These are phyloP conservation scores for Talpa occidentalis DNA, from an alignment of 2,113 vertebrate species.

Conservation along the genomic window DNA sequence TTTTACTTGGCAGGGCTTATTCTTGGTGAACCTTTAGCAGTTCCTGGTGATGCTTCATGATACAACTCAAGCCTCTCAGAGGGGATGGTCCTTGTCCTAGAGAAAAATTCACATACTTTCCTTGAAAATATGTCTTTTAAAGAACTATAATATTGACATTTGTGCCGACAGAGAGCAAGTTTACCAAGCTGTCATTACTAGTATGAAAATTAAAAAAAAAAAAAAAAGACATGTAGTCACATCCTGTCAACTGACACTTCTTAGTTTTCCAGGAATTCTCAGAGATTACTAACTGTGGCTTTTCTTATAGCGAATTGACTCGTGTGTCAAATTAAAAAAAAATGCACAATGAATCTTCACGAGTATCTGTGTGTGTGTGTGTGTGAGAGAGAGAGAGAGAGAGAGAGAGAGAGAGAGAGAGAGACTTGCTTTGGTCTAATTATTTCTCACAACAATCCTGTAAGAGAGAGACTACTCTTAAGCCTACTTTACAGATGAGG, in stretches of 20 bases:
- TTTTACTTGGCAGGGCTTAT: not conserved
- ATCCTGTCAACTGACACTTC: not conserved
- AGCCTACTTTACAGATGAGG: not conserved
- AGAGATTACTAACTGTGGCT: not conserved
- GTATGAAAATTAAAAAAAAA: not conserved
- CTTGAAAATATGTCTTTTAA: too few species aligned
- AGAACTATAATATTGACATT: not conserved
- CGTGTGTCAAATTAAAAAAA: not conserved
- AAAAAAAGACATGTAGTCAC: not conserved
- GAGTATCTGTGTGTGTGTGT: not conserved
- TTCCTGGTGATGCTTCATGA: not conserved
- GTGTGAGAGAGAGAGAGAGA: not conserved
- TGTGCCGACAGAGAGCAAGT: not conserved
- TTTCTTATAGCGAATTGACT: not conserved
- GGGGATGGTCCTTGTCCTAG: too few species aligned
- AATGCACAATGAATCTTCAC: not conserved
- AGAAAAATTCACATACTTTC: too few species aligned
- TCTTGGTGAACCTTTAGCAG: not conserved
- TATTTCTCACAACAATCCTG: not conserved
- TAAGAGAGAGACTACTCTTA: not conserved
- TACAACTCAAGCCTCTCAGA: too few species aligned
- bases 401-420: not conserved
- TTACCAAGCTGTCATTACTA: not conserved
- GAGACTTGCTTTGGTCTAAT: not conserved
- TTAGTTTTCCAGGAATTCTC: constrained; percentile 6